Base-by-base conservation (phyloP, 1,140 invertebrate genomes). In the Leptonema lineaticorne region DNA sequence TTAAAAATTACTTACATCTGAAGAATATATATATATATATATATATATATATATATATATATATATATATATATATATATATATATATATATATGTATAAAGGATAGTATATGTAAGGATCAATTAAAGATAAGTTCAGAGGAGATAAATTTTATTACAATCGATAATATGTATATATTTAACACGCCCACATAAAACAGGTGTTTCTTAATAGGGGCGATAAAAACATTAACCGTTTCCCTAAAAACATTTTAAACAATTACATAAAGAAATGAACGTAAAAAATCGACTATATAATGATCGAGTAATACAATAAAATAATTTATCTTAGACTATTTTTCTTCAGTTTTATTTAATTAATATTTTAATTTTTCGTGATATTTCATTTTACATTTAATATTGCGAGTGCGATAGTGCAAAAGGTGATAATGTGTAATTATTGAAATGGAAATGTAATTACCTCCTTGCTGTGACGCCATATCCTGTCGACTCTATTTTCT, bases 391-490 rank as follows among this genome's bases (percentile, higher is more conserved):
- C 29, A 33, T 33, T 33, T 33, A 33, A 6, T 33, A 6, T 6
- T 6, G 11, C 5, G 11, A 33, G 11, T 3, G 8, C 14, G 45
- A 41, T 11, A 45, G 18, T 46, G 8, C 5, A 45, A 63, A 9
- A 6, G 18, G 11, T 22, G 18, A 46, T 3, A 9, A 22, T 2
- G 7, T 30, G 30, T 29, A 45, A 3, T 16, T 63, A 16, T 4
- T 29, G 56, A 28, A 11, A 28, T 27, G 14, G n/a, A 27, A 3
- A 37, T 20, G 7, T 60, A 60, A 60, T 60, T 58, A 69, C 66
- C 70, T 66, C 63, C 68, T 64, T 63, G 67, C 65, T 72, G 70
- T 33, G 71, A 69, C 71, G 71, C 71, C 71, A 72, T 72, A 37
- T 69, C 71, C 30, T 48, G 50, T 48, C 28, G 28, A 46, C 46